A percentile compares a stretch with the other conserved stretches of the same genome.
Conservation (phyloP, 2,797 vertebrate species). For the Arvicola amphibius region DNA sequence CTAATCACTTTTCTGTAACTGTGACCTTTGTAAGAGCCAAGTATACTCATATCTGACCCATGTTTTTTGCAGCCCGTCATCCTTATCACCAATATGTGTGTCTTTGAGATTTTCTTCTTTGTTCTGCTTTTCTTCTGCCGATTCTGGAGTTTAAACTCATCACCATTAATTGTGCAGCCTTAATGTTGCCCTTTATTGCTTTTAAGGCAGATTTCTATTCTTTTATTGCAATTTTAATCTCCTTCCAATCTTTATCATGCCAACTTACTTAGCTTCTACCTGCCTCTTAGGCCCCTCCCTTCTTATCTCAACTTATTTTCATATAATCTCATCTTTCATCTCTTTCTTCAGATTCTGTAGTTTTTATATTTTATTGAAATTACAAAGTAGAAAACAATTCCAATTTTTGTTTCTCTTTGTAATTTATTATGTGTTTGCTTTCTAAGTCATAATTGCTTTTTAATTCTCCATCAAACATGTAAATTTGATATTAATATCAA, state of each 20-base stretch:
- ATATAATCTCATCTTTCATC: conserved; percentile 76
- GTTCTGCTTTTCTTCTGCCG: conserved; percentile 9
- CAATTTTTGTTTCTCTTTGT: conserved; percentile 64
- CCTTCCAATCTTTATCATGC: conserved; percentile 59
- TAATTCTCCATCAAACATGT: neutral
- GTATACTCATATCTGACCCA: neutral
- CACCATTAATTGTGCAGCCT: conserved; percentile 33
- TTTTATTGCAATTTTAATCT: conserved; percentile 66
- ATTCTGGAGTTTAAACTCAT: conserved; percentile 45
- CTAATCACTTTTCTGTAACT: neutral
- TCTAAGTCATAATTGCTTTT: conserved; percentile 45
- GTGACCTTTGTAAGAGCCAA: neutral
- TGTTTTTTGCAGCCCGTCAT: neutral
- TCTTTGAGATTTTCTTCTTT: conserved; percentile 3
- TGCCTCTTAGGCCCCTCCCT: conserved; percentile 44
- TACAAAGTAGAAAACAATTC: conserved; percentile 61
- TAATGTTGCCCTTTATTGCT: conserved; percentile 58
- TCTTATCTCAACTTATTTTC: conserved; percentile 74
- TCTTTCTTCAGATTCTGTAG: conserved; percentile 59
- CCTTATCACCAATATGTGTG: neutral
- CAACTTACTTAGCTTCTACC: conserved; percentile 45
- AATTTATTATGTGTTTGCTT: conserved; percentile 49
- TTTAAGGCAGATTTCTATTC: conserved; percentile 59
- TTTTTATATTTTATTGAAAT: conserved; percentile 72
- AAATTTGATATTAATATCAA: conserved; percentile 4